These are phyloP conservation scores for Periphyllus acericola DNA, from an alignment of 2,888 invertebrate species.

Conservation along the genomic window DNA sequence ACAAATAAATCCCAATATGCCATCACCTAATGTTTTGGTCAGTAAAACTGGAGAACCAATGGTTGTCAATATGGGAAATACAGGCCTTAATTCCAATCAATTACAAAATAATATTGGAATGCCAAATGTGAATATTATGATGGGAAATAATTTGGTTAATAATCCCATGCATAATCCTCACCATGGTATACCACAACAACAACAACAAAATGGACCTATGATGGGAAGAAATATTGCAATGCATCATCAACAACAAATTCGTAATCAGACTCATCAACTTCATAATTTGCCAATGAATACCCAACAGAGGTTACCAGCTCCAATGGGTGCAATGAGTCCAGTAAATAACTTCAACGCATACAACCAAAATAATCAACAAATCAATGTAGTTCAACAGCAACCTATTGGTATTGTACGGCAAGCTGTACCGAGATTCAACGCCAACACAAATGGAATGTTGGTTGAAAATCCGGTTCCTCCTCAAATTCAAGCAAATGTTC, in stretches of 20 bases:
- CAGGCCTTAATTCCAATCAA: slow-evolving; percentile 54
- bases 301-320: slow-evolving; percentile 52
- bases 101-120: slow-evolving; percentile 58
- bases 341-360: slow-evolving; percentile 58
- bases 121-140: slow-evolving; percentile 59
- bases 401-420: slow-evolving; percentile 53
- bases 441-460: slow-evolving; percentile 57
- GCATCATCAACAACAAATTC: slow-evolving; percentile 60
- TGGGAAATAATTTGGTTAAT: slow-evolving; percentile 57
- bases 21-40: slow-evolving; percentile 85
- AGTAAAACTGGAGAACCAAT: slow-evolving; percentile 71
- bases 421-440: slow-evolving; percentile 46
- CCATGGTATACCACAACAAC: slow-evolving; percentile 48
- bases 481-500: slow-evolving; percentile 69
- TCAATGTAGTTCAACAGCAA: slow-evolving; percentile 55
- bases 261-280: slow-evolving; percentile 55
- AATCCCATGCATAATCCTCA: slow-evolving; percentile 59
- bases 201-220: slow-evolving; percentile 57
- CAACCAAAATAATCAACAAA: slow-evolving; percentile 59
- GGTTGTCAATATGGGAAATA: slow-evolving; percentile 67
- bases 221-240: slow-evolving; percentile 54
- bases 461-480: slow-evolving; percentile 70
- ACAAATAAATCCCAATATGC: slow-evolving; percentile 69
- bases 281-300: slow-evolving; percentile 56
- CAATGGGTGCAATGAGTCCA: slow-evolving; percentile 58